Conservation (phyloP, 2,113 vertebrate genomes). For the Balaeniceps rex region DNA sequence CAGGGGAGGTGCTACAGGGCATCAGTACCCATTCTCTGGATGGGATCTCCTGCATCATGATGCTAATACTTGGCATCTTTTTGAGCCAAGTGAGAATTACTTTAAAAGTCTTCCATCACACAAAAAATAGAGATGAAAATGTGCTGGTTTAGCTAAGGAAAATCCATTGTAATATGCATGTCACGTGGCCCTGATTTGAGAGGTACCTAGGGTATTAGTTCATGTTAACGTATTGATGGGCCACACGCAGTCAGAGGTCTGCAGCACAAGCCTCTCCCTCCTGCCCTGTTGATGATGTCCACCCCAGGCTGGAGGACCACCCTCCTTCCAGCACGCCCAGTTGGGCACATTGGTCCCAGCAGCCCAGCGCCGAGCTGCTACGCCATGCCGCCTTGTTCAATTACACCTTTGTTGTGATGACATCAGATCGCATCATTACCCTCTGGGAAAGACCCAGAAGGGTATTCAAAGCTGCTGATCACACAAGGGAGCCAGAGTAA, state of each 20-base stretch:
- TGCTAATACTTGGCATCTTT: not conserved
- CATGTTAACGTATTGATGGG: not conserved
- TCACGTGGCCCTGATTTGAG: not conserved
- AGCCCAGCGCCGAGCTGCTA: not conserved
- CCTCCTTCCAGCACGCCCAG: not conserved
- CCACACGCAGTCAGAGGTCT: not conserved
- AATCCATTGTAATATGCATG: not conserved
- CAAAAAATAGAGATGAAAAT: not conserved
- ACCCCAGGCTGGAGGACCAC: not conserved
- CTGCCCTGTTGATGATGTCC: not conserved
- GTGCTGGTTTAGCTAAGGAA: not conserved
- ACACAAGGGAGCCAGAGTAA: not conserved
- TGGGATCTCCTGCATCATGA: not conserved
- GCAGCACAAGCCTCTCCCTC: not conserved
- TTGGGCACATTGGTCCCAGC: not conserved
- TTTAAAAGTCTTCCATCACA: not conserved
- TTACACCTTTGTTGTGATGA: not conserved
- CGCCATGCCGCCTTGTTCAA: fast-evolving
- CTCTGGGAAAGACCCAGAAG: not conserved
- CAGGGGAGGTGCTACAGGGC: not conserved
- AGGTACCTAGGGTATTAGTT: not conserved
- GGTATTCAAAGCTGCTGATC: not conserved
- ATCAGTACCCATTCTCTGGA: not conserved
- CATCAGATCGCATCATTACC: not conserved
- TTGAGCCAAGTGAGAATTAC: not conserved